These are phyloP conservation scores for Cyprinodon brontotheroides DNA, from an alignment of 2,113 vertebrate genomes.

Conservation along the genomic window DNA sequence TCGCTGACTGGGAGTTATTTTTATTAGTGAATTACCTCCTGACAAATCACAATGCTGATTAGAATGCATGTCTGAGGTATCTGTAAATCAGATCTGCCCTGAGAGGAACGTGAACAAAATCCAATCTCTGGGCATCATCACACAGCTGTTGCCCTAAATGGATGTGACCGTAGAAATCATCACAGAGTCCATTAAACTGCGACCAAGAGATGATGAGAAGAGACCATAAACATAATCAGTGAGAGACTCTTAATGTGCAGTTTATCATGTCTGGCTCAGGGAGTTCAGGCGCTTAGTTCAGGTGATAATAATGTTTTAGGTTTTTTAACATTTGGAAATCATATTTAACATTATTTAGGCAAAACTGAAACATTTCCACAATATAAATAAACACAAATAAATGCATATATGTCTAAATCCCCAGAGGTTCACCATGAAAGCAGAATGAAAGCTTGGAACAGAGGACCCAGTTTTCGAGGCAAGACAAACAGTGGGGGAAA, in stretches of 20 bases:
- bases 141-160: conserved; percentile 25
- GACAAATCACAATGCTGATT: conserved; percentile 5
- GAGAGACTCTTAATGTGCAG: background rate
- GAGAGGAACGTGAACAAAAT: conserved; percentile 21
- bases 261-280: background rate
- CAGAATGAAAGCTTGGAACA: too few species aligned
- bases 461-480: too few species aligned
- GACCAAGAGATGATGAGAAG: background rate
- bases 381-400: too few species aligned
- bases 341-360: too few species aligned
- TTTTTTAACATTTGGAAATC: too few species aligned
- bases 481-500: too few species aligned
- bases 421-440: too few species aligned
- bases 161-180: background rate
- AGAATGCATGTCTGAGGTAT: conserved; percentile 7
- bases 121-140: conserved; percentile 16
- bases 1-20: background rate
- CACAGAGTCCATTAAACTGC: conserved; percentile 17
- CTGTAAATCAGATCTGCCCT: conserved; percentile 15
- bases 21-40: conserved; percentile 10
- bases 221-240: background rate
- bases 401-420: too few species aligned
- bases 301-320: background rate
- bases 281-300: background rate
- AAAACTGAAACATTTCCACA: too few species aligned